Conservation (phyloP, 2,888 invertebrate species). For the Eupithecia insigniata region DNA sequence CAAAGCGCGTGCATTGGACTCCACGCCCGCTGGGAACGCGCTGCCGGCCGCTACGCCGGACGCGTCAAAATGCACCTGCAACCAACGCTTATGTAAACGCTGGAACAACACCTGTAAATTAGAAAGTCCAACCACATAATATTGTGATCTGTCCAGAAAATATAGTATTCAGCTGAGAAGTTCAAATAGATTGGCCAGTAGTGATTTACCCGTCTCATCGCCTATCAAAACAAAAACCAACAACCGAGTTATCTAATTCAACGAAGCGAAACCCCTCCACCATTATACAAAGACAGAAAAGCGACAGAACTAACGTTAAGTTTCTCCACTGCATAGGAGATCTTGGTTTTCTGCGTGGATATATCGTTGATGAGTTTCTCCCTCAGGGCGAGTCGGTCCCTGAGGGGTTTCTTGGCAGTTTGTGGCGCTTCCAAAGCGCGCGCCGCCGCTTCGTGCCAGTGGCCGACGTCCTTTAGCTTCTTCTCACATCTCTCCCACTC, state of each 20-base stretch:
- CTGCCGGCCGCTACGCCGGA: slow-evolving; percentile 92
- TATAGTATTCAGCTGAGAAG: neutral
- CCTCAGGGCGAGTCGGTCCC: slow-evolving; percentile 93
- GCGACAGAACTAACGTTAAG: slow-evolving; percentile 87
- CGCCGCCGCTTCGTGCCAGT: slow-evolving; percentile 94
- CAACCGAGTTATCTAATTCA: neutral
- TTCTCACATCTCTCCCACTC: slow-evolving; percentile 98
- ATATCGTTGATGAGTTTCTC: slow-evolving; percentile 95
- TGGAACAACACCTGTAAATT: neutral
- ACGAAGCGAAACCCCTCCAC: slow-evolving; percentile 11
- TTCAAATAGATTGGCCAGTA: neutral
- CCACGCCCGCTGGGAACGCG: slow-evolving; percentile 88
- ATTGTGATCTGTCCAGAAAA: neutral
- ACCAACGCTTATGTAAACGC: slow-evolving; percentile 5
- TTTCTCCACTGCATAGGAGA: slow-evolving; percentile 94
- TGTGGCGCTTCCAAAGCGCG: slow-evolving; percentile 91
- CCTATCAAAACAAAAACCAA: neutral
- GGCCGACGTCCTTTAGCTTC: slow-evolving; percentile 94
- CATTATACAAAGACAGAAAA: neutral
- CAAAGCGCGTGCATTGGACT: slow-evolving; percentile 88
- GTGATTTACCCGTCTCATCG: slow-evolving; percentile 1
- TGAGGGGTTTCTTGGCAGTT: slow-evolving; percentile 92
- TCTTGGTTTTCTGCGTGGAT: slow-evolving; percentile 94
- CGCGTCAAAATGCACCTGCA: slow-evolving; percentile 93
- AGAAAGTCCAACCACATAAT: neutral